Evolutionary conservation across 2,888 invertebrate genomes (phyloP).

Genomic region (Lydus trimaculatus): DNA sequence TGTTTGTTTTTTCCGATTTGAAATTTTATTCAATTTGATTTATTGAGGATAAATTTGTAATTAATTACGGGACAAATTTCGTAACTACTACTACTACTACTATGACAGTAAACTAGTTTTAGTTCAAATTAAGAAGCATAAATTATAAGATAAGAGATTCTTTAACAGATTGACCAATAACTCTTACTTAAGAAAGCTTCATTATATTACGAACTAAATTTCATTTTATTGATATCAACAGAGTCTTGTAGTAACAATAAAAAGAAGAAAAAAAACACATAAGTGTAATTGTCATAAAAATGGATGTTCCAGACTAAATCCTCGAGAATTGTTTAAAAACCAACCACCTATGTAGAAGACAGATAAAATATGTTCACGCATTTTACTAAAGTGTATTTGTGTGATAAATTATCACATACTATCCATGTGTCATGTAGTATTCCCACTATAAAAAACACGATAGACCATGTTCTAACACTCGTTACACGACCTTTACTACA

Average conservation of each 20-base stretch:
- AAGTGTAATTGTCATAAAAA: conserved; percentile 11
- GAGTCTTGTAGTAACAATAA: not conserved
- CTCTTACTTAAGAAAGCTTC: not conserved
- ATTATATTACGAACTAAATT: not conserved
- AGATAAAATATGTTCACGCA: conserved; percentile 24
- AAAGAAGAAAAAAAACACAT: not conserved
- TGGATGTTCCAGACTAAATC: conserved; percentile 7
- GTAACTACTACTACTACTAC: no score
- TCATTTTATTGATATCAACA: not conserved
- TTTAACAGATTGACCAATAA: not conserved
- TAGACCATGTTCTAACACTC: not conserved
- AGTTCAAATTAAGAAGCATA: conserved; percentile 13
- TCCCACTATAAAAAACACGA: not conserved
- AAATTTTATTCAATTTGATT: not conserved
- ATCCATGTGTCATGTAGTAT: conserved; percentile 9
- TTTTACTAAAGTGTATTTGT: conserved; percentile 19
- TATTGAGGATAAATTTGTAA: not conserved
- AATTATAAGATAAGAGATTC: not conserved
- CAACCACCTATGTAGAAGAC: conserved; percentile 9
- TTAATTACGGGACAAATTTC: not conserved
- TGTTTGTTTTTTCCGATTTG: not conserved
- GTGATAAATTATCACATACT: conserved; percentile 25
- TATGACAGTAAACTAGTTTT: not conserved
- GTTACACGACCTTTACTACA: not conserved
- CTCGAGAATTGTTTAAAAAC: conserved; percentile 13